phyloP scores from a whole-genome alignment of 30 jellyfish, hydroid and myxozoan genomes.

The Chironex yamaguchii region DNA sequence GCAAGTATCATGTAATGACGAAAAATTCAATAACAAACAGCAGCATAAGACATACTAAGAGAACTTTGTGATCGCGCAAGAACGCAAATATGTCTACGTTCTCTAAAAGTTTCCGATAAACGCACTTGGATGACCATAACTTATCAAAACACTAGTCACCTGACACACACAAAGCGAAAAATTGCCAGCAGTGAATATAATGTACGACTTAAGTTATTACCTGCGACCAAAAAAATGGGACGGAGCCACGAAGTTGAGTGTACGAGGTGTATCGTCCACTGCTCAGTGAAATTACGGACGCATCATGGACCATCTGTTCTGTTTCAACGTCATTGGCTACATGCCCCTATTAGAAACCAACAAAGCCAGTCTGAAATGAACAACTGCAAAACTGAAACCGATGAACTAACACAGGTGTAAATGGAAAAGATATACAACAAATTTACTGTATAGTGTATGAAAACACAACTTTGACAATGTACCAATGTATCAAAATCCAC shows the following conservation, averaged over 20 bases:
- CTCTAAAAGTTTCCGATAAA: too few relatives aligned
- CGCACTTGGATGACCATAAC: too few relatives aligned
- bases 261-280: slow-evolving; percentile 98
- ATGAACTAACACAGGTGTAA: not conserved
- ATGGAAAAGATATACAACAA: not conserved
- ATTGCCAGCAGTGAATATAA: too few relatives aligned
- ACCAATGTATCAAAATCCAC: not conserved
- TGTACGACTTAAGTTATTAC: too few relatives aligned
- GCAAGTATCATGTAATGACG: too few relatives aligned
- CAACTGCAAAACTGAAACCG: too few relatives aligned
- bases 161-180: too few relatives aligned
- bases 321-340: slow-evolving; percentile 99
- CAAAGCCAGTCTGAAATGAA: not conserved
- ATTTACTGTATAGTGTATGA: not conserved
- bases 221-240: slow-evolving; percentile 99
- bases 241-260: slow-evolving; percentile 97
- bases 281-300: slow-evolving; percentile 83
- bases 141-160: too few relatives aligned
- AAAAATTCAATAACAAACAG: too few relatives aligned
- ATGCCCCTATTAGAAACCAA: slow-evolving; percentile 76
- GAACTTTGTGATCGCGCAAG: too few relatives aligned
- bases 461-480: not conserved
- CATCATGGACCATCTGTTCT: slow-evolving; percentile 99
- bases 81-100: too few relatives aligned
- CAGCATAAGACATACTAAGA: too few relatives aligned